Percentiles rank a stretch among this genome's conserved stretches.
Evolutionary conservation across 1,140 invertebrate genomes (phyloP).

Genomic region (Vollenhovia emeryi): DNA sequence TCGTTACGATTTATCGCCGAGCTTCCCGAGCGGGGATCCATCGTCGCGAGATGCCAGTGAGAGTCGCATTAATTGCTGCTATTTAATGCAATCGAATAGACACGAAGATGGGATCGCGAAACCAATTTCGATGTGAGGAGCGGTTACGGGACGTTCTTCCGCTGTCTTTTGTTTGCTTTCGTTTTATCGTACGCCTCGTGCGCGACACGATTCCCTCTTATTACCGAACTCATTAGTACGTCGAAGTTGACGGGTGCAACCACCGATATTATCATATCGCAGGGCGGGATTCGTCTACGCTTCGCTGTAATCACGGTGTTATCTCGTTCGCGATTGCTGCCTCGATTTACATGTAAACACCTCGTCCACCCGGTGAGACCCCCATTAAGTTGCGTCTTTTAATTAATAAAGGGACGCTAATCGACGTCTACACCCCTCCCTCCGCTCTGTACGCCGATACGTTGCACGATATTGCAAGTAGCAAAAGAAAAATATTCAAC

Average conservation of each 20-base stretch:
- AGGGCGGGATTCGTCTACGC: constrained; percentile 56
- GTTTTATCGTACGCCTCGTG: neutral
- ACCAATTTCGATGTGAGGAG: constrained; percentile 21
- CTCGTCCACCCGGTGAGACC: constrained; percentile 75
- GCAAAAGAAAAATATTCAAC: neutral
- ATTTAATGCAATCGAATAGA: constrained; percentile 4
- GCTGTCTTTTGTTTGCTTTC: neutral
- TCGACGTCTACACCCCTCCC: neutral
- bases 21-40: neutral
- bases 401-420: constrained; percentile 75
- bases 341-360: constrained; percentile 79
- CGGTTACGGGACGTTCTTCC: constrained; percentile 20
- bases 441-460: neutral
- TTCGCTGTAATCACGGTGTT: constrained; percentile 39
- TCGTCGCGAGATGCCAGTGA: neutral
- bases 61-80: constrained; percentile 16
- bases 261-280: constrained; percentile 58
- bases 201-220: neutral
- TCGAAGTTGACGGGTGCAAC: constrained; percentile 11
- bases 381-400: constrained; percentile 78
- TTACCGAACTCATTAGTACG: constrained; percentile 30
- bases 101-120: neutral
- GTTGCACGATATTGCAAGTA: neutral
- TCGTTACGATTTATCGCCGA: constrained; percentile 25
- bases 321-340: constrained; percentile 50